Evolutionary conservation across 2,888 invertebrate genomes (phyloP).

Genomic region (Deilephila porcellus): DNA sequence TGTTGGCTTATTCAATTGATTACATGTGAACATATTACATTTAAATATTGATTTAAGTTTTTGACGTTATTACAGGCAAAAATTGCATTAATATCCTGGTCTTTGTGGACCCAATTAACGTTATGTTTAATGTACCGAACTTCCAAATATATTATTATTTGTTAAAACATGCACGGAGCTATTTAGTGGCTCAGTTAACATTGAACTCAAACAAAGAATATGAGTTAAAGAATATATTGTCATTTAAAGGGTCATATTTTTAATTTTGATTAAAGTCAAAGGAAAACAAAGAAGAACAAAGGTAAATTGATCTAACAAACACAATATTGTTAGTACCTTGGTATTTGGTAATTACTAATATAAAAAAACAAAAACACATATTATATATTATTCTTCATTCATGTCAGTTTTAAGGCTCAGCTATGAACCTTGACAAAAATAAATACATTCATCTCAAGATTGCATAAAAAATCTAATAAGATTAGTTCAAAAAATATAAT

Average conservation of each 20-base stretch:
- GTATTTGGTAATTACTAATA: too few relatives aligned
- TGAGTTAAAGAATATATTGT: background rate
- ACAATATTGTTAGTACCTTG: too few relatives aligned
- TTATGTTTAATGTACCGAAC: background rate
- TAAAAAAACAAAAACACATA: too few relatives aligned
- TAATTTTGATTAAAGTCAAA: background rate
- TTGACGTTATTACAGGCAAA: too few relatives aligned
- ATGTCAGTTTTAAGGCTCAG: too few relatives aligned
- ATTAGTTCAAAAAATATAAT: too few relatives aligned
- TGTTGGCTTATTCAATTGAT: background rate
- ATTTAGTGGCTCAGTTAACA: background rate
- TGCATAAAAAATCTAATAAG: too few relatives aligned
- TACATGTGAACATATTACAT: background rate
- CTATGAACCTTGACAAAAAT: too few relatives aligned
- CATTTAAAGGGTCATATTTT: background rate
- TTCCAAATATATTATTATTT: background rate
- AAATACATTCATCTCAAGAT: too few relatives aligned
- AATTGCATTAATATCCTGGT: background rate
- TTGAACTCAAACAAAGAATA: conserved; percentile 6
- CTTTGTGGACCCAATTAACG: background rate
- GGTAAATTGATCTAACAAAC: background rate
- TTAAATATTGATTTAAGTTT: background rate
- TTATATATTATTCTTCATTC: too few relatives aligned
- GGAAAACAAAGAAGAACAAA: background rate
- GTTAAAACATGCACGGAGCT: background rate